These are phyloP conservation scores for Drosophila fungiperda DNA, from an alignment of 2,888 invertebrate genomes.

Conservation along the genomic window DNA sequence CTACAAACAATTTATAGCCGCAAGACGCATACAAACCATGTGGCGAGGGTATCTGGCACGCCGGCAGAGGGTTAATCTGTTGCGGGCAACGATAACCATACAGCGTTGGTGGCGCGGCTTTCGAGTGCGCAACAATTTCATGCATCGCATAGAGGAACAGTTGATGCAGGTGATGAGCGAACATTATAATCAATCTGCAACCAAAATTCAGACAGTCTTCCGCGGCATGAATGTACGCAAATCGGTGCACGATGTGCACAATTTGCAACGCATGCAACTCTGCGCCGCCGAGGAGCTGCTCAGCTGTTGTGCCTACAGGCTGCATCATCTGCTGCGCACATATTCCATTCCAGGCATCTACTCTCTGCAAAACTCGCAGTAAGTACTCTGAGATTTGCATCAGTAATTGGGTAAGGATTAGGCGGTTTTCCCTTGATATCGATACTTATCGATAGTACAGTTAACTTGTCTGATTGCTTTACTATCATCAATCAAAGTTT, in stretches of 20 bases:
- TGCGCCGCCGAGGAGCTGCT: conserved; percentile 79
- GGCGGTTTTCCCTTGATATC: no score
- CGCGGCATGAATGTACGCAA: conserved; percentile 79
- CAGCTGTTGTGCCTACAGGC: conserved; percentile 74
- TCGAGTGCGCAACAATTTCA: conserved; percentile 25
- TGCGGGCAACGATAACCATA: conserved; percentile 52
- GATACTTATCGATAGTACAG: no score
- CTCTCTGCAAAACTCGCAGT: conserved; percentile 79
- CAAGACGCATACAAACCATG: conserved; percentile 72
- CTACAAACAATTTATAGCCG: conserved; percentile 72
- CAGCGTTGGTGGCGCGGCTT: conserved; percentile 82
- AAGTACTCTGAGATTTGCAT: conserved; percentile 12
- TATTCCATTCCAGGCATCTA: conserved; percentile 80
- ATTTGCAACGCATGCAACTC: conserved; percentile 64
- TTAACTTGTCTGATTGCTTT: neutral
- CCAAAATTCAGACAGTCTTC: conserved; percentile 75
- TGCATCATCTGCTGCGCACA: conserved; percentile 78
- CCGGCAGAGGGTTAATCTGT: conserved; percentile 1
- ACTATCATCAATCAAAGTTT: neutral
- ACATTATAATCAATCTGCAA: conserved; percentile 62
- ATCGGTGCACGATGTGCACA: conserved; percentile 76
- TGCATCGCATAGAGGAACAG: conserved; percentile 44
- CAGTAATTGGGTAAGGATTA: no score
- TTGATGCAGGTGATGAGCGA: conserved; percentile 53
- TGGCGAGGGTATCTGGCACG: conserved; percentile 64